Conservation (phyloP, 2,797 vertebrate species). For the Catostomus latipinnis region DNA sequence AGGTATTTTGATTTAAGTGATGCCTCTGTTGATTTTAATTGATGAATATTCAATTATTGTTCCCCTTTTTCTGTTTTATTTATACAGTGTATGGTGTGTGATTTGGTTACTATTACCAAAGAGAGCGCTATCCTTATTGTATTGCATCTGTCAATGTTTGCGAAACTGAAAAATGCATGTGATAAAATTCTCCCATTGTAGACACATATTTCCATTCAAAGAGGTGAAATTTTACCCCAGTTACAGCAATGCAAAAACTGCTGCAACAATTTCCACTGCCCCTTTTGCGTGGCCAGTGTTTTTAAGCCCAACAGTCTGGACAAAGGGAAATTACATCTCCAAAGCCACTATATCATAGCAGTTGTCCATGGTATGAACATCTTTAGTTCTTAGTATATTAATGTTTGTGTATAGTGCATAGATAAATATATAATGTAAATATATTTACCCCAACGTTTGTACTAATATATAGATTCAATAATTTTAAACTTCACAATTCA, state of each 20-base stretch:
- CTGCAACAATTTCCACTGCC: constrained; percentile 36
- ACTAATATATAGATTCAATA: not conserved
- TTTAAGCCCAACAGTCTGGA: constrained; percentile 22
- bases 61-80: no score
- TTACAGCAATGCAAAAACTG: constrained; percentile 27
- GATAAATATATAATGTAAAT: no score
- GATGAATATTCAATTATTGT: no score
- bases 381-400: not conserved
- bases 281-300: constrained; percentile 30
- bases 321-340: constrained; percentile 12
- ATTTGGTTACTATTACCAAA: no score
- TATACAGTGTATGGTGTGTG: no score
- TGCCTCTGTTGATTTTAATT: no score
- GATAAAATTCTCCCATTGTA: not conserved
- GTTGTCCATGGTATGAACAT: not conserved
- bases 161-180: no score
- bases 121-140: no score
- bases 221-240: not conserved
- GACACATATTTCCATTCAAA: constrained; percentile 31
- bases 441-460: not conserved
- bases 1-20: no score
- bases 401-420: no score
- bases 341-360: constrained; percentile 17
- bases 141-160: no score
- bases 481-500: constrained; percentile 26